Evolutionary conservation across 2,113 vertebrate genomes (phyloP).

Genomic region (Xiphophorus hellerii): DNA sequence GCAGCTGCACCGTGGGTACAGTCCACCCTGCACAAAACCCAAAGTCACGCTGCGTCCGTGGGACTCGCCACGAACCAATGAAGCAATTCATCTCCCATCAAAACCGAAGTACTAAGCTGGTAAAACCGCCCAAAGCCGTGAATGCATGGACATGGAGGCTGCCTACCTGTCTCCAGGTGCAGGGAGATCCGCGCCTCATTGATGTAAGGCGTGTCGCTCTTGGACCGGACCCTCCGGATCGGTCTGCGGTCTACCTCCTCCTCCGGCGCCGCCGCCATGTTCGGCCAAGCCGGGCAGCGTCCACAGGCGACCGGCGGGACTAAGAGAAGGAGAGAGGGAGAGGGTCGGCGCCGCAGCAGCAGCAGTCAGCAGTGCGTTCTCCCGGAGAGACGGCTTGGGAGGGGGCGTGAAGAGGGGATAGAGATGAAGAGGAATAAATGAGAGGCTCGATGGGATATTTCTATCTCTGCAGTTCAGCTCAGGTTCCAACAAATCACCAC

Average conservation of each 20-base stretch:
- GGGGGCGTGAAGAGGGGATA: conserved; percentile 46
- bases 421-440: conserved; percentile 23
- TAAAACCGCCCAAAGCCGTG: neutral
- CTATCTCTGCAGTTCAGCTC: conserved; percentile 21
- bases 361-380: conserved; percentile 56
- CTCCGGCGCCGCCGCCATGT: conserved; percentile 91
- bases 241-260: conserved; percentile 93
- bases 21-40: conserved; percentile 50
- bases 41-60: conserved; percentile 44
- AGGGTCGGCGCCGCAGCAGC: conserved; percentile 65
- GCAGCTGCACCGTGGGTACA: conserved; percentile 3
- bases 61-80: conserved; percentile 31
- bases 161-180: conserved; percentile 92
- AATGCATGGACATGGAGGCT: conserved; percentile 3
- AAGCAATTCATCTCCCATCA: conserved; percentile 14
- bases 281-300: conserved; percentile 79
- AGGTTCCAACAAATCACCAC: neutral
- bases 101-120: neutral
- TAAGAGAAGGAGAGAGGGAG: conserved; percentile 45
- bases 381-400: conserved; percentile 57
- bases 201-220: conserved; percentile 98
- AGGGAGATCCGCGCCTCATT: conserved; percentile 95
- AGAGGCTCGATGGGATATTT: conserved; percentile 10
- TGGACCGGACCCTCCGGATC: conserved; percentile 94
- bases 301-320: conserved; percentile 87